Conservation (phyloP, 2,113 vertebrate genomes). For the Symphodus melops region DNA sequence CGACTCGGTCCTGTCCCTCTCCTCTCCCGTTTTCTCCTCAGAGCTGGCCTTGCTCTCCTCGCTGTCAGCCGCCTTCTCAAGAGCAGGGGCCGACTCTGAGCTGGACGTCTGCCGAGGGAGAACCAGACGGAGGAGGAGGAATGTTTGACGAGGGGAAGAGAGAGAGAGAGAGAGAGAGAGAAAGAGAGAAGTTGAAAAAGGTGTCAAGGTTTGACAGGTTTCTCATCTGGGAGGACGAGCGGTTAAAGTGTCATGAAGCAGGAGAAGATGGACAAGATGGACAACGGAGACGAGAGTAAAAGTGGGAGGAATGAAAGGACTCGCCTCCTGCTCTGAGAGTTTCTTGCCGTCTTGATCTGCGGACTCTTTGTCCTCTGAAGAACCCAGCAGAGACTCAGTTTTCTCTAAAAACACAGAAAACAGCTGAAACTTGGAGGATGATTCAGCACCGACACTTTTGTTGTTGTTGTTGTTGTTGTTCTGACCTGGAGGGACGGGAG, state of each 20-base stretch:
- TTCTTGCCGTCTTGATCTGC: slow-evolving; percentile 84
- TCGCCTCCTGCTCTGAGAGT: slow-evolving; percentile 85
- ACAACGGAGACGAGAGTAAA: slow-evolving; percentile 9
- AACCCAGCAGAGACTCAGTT: slow-evolving; percentile 77
- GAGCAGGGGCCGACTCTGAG: slow-evolving; percentile 57
- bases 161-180: slow-evolving; percentile 38
- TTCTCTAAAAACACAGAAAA: slow-evolving; percentile 84
- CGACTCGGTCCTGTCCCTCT: slow-evolving; percentile 79
- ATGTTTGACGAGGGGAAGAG: slow-evolving; percentile 20
- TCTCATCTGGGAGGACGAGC: slow-evolving; percentile 6
- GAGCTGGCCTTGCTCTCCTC: slow-evolving; percentile 78
- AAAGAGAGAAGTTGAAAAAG: slow-evolving; percentile 34
- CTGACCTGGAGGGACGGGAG: slow-evolving; percentile 85
- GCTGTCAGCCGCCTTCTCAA: slow-evolving; percentile 75
- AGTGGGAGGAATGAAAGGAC: neutral
- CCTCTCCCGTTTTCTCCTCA: slow-evolving; percentile 83
- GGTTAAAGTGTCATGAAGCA: slow-evolving; percentile 27
- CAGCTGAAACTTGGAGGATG: neutral
- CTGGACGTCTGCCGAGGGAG: slow-evolving; percentile 68
- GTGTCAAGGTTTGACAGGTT: slow-evolving; percentile 40
- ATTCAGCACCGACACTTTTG: neutral
- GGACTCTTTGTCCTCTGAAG: slow-evolving; percentile 88
- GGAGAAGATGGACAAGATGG: slow-evolving; percentile 22
- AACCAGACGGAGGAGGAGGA: slow-evolving; percentile 13
- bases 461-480: too few species aligned